Evolutionary conservation across 2,888 invertebrate species (phyloP).

Genomic region (Silvanus unidentatus): DNA sequence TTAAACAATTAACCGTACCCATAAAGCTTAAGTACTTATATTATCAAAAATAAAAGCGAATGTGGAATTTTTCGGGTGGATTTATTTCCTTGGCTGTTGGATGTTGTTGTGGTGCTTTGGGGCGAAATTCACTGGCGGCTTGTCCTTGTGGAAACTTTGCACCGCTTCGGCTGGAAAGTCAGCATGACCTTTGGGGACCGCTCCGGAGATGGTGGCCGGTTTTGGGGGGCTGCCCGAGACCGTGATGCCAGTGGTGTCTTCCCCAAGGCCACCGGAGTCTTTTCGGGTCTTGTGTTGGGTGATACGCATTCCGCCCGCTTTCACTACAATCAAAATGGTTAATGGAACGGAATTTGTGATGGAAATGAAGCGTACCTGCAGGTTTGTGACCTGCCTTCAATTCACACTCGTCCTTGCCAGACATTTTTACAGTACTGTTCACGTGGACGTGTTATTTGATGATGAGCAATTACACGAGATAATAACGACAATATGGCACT

Average conservation of each 20-base stretch:
- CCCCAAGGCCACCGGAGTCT: conserved; percentile 58
- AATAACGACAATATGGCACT: conserved; percentile 3
- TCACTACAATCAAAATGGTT: conserved; percentile 56
- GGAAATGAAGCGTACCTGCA: conserved; percentile 70
- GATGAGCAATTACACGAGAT: too few relatives aligned
- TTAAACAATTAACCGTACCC: too few relatives aligned
- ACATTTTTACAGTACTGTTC: conserved; percentile 38
- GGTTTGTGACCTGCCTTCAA: conserved; percentile 85
- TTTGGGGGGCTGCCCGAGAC: conserved; percentile 73
- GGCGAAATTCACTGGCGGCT: conserved; percentile 64
- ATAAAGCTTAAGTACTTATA: conserved; percentile 2
- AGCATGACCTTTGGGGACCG: conserved; percentile 72
- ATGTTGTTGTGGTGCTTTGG: too few relatives aligned
- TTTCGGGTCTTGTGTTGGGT: conserved; percentile 77
- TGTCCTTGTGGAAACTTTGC: conserved; percentile 72
- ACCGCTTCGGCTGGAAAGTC: conserved; percentile 88
- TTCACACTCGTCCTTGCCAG: conserved; percentile 60
- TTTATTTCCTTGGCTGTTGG: conserved; percentile 84
- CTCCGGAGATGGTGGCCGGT: conserved; percentile 73
- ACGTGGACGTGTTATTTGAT: too few relatives aligned
- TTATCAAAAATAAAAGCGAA: not conserved
- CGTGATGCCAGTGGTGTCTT: conserved; percentile 67
- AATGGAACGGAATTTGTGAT: too few relatives aligned
- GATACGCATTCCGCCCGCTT: conserved; percentile 89
- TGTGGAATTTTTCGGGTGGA: conserved; percentile 4